These are phyloP conservation scores for Chloroceryle aenea DNA, from an alignment of 2,113 vertebrate genomes.

Conservation along the genomic window DNA sequence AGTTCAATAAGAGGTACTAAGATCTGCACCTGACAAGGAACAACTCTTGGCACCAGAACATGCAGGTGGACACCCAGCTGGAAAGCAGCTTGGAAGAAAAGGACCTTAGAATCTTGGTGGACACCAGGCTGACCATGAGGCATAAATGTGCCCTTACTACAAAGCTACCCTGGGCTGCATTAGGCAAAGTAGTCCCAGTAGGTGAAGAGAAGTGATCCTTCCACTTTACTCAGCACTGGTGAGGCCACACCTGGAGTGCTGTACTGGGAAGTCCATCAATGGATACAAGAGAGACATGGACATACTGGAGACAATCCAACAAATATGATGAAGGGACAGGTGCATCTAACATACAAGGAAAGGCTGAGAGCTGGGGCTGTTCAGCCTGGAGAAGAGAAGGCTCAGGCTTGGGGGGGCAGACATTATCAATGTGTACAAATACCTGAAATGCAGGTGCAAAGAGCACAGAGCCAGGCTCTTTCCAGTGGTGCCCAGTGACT, in stretches of 20 bases:
- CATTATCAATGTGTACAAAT: not conserved
- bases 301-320: not conserved
- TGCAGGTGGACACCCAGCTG: too few relatives aligned
- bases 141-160: not conserved
- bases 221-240: not conserved
- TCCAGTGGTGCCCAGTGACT: not conserved
- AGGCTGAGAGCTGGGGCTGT: not conserved
- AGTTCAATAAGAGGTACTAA: not conserved
- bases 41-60: not conserved
- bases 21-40: not conserved
- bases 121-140: not conserved
- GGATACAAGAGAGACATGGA: not conserved
- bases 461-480: not conserved
- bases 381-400: not conserved
- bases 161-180: not conserved
- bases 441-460: not conserved
- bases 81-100: too few relatives aligned
- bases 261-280: too few relatives aligned
- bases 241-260: not conserved
- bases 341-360: not conserved
- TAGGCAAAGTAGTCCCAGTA: not conserved
- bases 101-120: not conserved
- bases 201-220: not conserved
- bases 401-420: not conserved
- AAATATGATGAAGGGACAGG: not conserved